These are phyloP conservation scores for Clarias platycephalus DNA, from an alignment of 2,797 vertebrate species.

Conservation along the genomic window DNA sequence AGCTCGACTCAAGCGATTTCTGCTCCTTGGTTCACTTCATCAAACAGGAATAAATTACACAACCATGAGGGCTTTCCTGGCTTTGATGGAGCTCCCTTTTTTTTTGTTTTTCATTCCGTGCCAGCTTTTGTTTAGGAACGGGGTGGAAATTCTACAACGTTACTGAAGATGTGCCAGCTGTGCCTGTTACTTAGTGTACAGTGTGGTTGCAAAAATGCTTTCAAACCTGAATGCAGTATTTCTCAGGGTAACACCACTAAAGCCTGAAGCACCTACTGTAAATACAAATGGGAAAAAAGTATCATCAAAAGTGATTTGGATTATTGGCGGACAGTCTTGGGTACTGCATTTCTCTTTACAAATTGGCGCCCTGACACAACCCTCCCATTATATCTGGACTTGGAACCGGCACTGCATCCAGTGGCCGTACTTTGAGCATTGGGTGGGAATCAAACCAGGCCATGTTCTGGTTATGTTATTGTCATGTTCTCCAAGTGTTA, in stretches of 20 bases:
- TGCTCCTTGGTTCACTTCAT: not conserved
- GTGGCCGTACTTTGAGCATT: too few relatives aligned
- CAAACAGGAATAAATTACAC: too few relatives aligned
- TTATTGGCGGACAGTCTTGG: not conserved
- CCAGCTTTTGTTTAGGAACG: conserved; percentile 8
- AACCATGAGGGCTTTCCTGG: not conserved
- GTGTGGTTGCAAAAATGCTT: conserved; percentile 38
- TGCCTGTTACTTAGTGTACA: not conserved
- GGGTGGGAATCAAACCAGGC: too few relatives aligned
- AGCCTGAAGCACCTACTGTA: not conserved
- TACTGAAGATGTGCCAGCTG: conserved; percentile 32
- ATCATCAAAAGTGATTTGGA: not conserved
- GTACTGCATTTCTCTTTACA: not conserved
- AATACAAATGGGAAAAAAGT: conserved; percentile 6
- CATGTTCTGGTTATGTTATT: too few relatives aligned
- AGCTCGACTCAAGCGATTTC: not conserved
- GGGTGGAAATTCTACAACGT: conserved; percentile 8
- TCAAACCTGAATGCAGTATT: conserved; percentile 47
- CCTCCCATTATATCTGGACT: too few relatives aligned
- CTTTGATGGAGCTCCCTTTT: not conserved
- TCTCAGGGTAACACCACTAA: conserved; percentile 31
- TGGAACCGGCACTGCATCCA: too few relatives aligned
- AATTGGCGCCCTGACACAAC: too few relatives aligned
- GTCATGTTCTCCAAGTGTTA: not conserved
- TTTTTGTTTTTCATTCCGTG: not conserved